phyloP scores from a whole-genome alignment of 2,113 vertebrate species.

The Ondatra zibethicus region DNA sequence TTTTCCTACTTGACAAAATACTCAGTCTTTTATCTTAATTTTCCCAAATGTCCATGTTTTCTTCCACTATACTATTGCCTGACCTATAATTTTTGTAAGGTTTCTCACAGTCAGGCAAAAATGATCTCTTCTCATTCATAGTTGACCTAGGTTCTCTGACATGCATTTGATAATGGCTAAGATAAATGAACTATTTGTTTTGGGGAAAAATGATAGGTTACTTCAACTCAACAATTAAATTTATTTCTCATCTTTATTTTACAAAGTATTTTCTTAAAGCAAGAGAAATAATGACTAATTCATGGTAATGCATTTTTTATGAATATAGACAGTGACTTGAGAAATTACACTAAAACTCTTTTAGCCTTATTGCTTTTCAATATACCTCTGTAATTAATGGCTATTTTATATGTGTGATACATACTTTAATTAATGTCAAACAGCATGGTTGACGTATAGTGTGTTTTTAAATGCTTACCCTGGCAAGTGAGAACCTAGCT shows the following conservation, averaged over 20 bases:
- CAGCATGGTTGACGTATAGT: background rate
- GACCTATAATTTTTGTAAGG: background rate
- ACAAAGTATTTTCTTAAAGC: background rate
- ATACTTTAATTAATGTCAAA: slow-evolving; percentile 3
- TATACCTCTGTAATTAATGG: background rate
- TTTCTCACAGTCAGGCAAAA: background rate
- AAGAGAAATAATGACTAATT: background rate
- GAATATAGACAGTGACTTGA: background rate
- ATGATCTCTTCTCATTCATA: background rate
- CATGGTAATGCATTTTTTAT: background rate
- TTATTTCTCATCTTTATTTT: background rate
- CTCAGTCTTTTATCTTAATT: background rate
- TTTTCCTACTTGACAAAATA: background rate
- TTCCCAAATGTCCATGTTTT: background rate
- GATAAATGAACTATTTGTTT: background rate
- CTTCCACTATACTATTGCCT: background rate
- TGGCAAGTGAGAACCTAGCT: background rate
- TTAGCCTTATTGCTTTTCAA: background rate
- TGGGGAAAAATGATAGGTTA: background rate
- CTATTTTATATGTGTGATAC: background rate
- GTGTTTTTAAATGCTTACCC: background rate
- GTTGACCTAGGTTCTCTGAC: background rate
- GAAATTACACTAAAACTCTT: slow-evolving; percentile 6
- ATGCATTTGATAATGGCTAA: slow-evolving; percentile 4
- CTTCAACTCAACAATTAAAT: background rate